phyloP scores from a whole-genome alignment of 2,797 vertebrate genomes.

The Parambassis ranga region DNA sequence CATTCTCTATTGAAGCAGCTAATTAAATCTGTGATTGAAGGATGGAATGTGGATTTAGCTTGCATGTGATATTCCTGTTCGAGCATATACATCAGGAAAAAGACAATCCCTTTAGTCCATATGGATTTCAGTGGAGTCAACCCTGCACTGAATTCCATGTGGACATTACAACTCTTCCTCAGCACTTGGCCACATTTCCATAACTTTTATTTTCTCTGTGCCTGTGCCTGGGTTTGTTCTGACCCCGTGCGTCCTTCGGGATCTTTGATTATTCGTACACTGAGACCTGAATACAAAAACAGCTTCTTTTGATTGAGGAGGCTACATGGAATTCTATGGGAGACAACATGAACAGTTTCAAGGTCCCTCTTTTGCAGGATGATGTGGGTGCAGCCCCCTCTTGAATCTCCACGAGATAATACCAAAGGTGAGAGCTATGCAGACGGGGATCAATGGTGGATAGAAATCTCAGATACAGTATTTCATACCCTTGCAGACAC shows the following conservation, averaged over 20 bases:
- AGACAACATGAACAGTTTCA: constrained; percentile 48
- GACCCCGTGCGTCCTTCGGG: constrained; percentile 68
- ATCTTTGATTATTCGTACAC: constrained; percentile 70
- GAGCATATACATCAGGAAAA: constrained; percentile 16
- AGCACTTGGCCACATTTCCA: constrained; percentile 70
- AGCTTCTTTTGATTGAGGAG: constrained; percentile 70
- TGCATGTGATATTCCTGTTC: constrained; percentile 27
- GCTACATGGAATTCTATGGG: constrained; percentile 30
- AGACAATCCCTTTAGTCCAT: constrained; percentile 28
- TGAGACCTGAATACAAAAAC: constrained; percentile 68
- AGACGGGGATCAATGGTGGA: constrained; percentile 36
- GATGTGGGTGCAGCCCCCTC: constrained; percentile 42
- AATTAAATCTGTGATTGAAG: constrained; percentile 23
- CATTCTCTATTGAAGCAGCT: constrained; percentile 6
- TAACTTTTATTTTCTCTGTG: constrained; percentile 73
- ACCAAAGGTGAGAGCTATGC: constrained; percentile 47
- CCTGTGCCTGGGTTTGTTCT: constrained; percentile 57
- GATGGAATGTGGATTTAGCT: constrained; percentile 18
- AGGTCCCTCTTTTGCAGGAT: constrained; percentile 54
- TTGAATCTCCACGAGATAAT: constrained; percentile 44
- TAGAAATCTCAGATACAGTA: constrained; percentile 48
- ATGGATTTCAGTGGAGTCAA: constrained; percentile 33
- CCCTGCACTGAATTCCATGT: constrained; percentile 51
- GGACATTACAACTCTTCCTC: constrained; percentile 51
- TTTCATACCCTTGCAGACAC: constrained; percentile 28